Evolutionary conservation across 2,888 invertebrate species (phyloP).

Genomic region (Amphipoea oculea): DNA sequence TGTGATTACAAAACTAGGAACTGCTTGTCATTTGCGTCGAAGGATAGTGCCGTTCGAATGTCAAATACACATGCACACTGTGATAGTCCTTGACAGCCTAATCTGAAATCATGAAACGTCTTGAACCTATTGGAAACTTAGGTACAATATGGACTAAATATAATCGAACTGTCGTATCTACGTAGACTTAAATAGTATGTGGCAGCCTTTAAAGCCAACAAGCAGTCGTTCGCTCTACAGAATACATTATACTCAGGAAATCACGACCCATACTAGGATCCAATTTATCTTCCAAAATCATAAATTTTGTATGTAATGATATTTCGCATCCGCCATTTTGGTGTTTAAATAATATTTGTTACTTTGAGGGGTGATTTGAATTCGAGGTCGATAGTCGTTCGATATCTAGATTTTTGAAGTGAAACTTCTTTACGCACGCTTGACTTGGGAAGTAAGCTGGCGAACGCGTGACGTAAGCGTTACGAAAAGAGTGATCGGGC

Average conservation of each 20-base stretch:
- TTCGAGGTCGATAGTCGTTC: conserved; percentile 15
- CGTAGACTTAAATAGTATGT: conserved; percentile 76
- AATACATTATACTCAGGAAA: conserved; percentile 89
- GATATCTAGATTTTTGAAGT: neutral
- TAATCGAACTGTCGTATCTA: conserved; percentile 72
- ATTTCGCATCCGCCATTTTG: conserved; percentile 84
- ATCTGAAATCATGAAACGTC: conserved; percentile 45
- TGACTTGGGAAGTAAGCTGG: no score
- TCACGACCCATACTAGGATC: conserved; percentile 85
- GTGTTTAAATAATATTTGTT: conserved; percentile 67
- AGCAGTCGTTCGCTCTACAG: conserved; percentile 78
- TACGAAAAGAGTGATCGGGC: no score
- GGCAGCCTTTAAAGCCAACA: conserved; percentile 81
- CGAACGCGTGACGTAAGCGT: no score
- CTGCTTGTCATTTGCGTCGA: conserved; percentile 12
- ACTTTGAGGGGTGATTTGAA: conserved; percentile 28
- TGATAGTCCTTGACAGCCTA: conserved; percentile 45
- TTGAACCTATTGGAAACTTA: conserved; percentile 46
- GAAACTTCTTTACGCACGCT: no score
- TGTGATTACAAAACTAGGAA: conserved; percentile 16
- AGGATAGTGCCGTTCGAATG: conserved; percentile 8
- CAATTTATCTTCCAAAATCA: conserved; percentile 89
- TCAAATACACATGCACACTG: conserved; percentile 22
- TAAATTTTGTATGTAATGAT: conserved; percentile 87
- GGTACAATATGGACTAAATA: conserved; percentile 45